A percentile compares a stretch with the other conserved stretches of the same genome.
phyloP scores from a whole-genome alignment of 2,888 invertebrate genomes.

The Amphipoea oculea region DNA sequence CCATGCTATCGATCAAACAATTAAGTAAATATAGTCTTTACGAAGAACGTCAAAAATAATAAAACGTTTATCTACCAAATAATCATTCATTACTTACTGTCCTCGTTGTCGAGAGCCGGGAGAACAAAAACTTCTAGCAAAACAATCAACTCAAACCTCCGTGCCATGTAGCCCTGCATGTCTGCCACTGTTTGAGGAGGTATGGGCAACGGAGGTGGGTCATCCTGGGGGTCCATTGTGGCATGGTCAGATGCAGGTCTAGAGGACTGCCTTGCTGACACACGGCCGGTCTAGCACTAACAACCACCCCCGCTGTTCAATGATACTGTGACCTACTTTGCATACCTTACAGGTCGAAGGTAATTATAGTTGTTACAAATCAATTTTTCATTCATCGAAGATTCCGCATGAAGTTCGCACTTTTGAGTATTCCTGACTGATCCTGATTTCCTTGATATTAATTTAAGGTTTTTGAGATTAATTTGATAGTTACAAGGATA shows the following conservation, averaged over 20 bases:
- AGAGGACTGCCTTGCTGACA: background rate
- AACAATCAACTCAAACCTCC: background rate
- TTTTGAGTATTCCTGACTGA: background rate
- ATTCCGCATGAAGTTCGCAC: background rate
- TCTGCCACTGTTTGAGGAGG: constrained; percentile 8
- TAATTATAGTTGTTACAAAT: background rate
- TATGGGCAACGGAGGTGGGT: background rate
- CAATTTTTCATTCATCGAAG: background rate
- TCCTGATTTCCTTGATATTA: background rate
- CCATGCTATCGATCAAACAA: background rate
- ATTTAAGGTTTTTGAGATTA: background rate
- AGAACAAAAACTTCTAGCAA: constrained; percentile 12
- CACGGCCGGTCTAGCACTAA: background rate
- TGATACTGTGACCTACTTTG: constrained; percentile 29
- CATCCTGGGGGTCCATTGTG: background rate
- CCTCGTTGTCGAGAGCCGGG: background rate
- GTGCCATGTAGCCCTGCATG: background rate
- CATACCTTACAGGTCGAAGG: background rate
- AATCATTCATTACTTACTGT: constrained; percentile 12
- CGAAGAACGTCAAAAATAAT: background rate
- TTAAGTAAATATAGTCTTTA: background rate
- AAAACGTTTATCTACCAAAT: background rate
- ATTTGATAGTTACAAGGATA: background rate
- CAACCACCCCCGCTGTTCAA: background rate
- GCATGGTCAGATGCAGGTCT: background rate